phyloP scores from a whole-genome alignment of 2,888 invertebrate genomes.

The Pycnomerus fuliginosus region DNA sequence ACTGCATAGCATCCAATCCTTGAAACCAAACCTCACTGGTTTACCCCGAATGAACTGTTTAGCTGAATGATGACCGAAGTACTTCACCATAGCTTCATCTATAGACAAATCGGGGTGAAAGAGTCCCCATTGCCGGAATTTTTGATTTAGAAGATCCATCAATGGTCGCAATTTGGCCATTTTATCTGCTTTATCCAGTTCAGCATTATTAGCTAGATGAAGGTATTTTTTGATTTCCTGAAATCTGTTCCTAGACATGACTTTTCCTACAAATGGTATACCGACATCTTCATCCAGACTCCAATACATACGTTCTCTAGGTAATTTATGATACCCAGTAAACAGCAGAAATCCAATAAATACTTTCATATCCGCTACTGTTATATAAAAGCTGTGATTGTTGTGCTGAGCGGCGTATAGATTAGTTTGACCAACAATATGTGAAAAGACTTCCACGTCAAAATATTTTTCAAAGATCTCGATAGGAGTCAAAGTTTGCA shows the following conservation, averaged over 20 bases:
- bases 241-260: slow-evolving; percentile 27
- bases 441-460: slow-evolving; percentile 19
- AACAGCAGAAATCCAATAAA: slow-evolving; percentile 14
- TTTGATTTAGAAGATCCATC: slow-evolving; percentile 30
- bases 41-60: slow-evolving; percentile 40
- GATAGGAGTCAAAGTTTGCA: slow-evolving; percentile 20
- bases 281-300: slow-evolving; percentile 17
- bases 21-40: slow-evolving; percentile 37
- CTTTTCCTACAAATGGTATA: slow-evolving; percentile 15
- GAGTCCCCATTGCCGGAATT: slow-evolving; percentile 30
- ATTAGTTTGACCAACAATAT: slow-evolving; percentile 15
- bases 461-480: slow-evolving; percentile 24
- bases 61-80: slow-evolving; percentile 35
- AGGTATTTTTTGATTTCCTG: slow-evolving; percentile 28
- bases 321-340: slow-evolving; percentile 12
- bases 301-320: slow-evolving; percentile 14
- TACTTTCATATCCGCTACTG: neutral
- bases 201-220: slow-evolving; percentile 29
- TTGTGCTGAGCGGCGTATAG: slow-evolving; percentile 18
- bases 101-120: slow-evolving; percentile 33
- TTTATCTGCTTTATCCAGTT: slow-evolving; percentile 31
- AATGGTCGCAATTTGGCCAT: slow-evolving; percentile 34
- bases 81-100: slow-evolving; percentile 33
- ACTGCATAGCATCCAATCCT: slow-evolving; percentile 35
- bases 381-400: slow-evolving; percentile 9